Percentiles rank a stretch among this genome's conserved stretches.
These are phyloP conservation scores for Sebastes trivittatus DNA, from an alignment of 2,797 vertebrate species.

Conservation along the genomic window DNA sequence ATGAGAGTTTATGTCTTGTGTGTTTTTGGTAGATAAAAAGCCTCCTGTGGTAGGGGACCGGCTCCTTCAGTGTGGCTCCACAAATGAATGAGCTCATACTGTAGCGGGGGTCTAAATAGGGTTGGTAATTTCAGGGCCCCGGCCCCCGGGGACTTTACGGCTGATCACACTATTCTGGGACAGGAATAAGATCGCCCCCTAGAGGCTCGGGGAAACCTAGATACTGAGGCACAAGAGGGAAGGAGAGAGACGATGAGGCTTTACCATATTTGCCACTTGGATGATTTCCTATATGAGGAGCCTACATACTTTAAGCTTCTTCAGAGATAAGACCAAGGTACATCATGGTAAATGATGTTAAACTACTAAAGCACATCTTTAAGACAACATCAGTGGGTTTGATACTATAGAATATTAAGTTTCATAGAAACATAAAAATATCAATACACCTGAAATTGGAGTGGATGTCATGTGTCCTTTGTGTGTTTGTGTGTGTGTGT, in stretches of 20 bases:
- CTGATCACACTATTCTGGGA: conserved; percentile 61
- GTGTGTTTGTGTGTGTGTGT: no score
- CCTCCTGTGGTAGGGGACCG: conserved; percentile 18
- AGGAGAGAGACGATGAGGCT: not conserved
- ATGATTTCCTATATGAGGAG: conserved; percentile 25
- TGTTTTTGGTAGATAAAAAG: conserved; percentile 62
- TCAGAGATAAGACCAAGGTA: conserved; percentile 11
- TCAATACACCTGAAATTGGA: not conserved
- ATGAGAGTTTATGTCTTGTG: conserved; percentile 51
- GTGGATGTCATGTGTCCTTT: not conserved
- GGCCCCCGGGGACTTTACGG: conserved; percentile 42
- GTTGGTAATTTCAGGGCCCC: conserved; percentile 57
- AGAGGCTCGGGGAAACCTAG: conserved; percentile 64
- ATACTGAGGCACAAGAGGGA: conserved; percentile 27
- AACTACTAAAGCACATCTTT: conserved; percentile 7
- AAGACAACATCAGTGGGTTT: conserved; percentile 3
- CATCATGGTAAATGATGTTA: conserved; percentile 8
- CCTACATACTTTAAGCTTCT: conserved; percentile 13
- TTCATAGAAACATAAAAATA: not conserved
- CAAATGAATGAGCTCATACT: conserved; percentile 47
- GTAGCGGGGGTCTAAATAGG: conserved; percentile 55
- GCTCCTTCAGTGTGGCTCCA: conserved; percentile 21
- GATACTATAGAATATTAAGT: not conserved
- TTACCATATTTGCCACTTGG: conserved; percentile 29
- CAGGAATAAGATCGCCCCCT: conserved; percentile 64